A percentile compares a stretch with the other conserved stretches of the same genome.
These are phyloP conservation scores for Globodera rostochiensis DNA, from an alignment of 1,140 invertebrate species.

Conservation along the genomic window DNA sequence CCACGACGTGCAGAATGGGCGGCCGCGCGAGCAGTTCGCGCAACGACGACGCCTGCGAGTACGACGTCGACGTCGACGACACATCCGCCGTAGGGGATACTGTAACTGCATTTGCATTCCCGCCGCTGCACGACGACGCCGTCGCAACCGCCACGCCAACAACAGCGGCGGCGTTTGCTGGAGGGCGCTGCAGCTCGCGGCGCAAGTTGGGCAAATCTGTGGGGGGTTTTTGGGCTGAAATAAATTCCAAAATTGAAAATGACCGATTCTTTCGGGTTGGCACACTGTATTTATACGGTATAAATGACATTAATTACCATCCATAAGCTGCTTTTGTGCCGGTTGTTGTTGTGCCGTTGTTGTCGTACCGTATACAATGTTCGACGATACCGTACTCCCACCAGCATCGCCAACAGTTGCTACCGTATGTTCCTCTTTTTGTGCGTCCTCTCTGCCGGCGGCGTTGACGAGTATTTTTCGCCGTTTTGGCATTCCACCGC, in stretches of 20 bases:
- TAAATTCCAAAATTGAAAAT: too few species aligned
- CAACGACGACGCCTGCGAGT: neutral
- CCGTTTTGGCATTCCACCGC: neutral
- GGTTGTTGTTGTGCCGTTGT: neutral
- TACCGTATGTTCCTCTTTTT: neutral
- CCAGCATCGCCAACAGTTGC: neutral
- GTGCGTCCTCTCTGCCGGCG: neutral
- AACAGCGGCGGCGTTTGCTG: neutral
- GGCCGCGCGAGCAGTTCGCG: slow-evolving; percentile 33
- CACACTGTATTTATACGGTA: neutral
- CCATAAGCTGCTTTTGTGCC: neutral
- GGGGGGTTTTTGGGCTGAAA: too few species aligned
- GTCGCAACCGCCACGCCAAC: too few species aligned
- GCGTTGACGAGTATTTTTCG: neutral
- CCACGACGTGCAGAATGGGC: slow-evolving; percentile 4
- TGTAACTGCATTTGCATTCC: neutral
- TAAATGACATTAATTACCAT: neutral
- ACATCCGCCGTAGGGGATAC: too few species aligned
- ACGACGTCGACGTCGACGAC: neutral
- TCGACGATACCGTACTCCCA: neutral
- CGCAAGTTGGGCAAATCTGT: slow-evolving; percentile 3
- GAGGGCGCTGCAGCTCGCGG: neutral
- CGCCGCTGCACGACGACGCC: neutral
- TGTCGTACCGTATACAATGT: neutral
- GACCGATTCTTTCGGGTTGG: too few species aligned